Evolutionary conservation across 1,140 invertebrate species (phyloP).

Genomic region (Mizuhopecten yessoensis): DNA sequence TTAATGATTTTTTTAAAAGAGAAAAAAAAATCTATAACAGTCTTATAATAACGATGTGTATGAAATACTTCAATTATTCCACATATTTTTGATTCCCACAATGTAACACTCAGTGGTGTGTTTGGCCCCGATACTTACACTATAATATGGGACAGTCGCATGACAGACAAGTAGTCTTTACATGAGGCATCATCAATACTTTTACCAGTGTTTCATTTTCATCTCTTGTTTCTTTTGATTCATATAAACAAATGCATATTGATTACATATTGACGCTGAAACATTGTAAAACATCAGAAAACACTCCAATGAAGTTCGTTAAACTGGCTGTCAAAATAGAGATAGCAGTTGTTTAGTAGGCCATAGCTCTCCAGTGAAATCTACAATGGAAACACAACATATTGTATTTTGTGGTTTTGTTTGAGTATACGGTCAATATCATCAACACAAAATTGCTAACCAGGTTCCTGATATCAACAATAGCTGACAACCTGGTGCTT

Average conservation of each 20-base stretch:
- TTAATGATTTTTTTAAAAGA: too few relatives aligned
- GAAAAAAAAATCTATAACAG: too few relatives aligned
- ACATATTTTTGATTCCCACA: slow-evolving; percentile 11
- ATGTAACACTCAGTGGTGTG: background rate
- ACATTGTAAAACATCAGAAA: background rate
- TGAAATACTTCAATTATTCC: background rate
- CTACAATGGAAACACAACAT: too few relatives aligned
- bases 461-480: too few relatives aligned
- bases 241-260: background rate
- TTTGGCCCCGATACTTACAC: background rate
- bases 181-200: background rate
- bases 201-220: background rate
- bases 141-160: background rate
- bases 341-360: too few relatives aligned
- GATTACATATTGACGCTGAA: background rate
- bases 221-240: background rate
- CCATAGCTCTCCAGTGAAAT: too few relatives aligned
- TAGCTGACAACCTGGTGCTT: too few relatives aligned
- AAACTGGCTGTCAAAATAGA: background rate
- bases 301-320: background rate
- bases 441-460: too few relatives aligned
- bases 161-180: background rate
- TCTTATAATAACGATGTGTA: too few relatives aligned
- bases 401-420: too few relatives aligned
- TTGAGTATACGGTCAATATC: too few relatives aligned